Evolutionary conservation across 2,888 invertebrate species (phyloP).

Genomic region (Sabatieria punctata): DNA sequence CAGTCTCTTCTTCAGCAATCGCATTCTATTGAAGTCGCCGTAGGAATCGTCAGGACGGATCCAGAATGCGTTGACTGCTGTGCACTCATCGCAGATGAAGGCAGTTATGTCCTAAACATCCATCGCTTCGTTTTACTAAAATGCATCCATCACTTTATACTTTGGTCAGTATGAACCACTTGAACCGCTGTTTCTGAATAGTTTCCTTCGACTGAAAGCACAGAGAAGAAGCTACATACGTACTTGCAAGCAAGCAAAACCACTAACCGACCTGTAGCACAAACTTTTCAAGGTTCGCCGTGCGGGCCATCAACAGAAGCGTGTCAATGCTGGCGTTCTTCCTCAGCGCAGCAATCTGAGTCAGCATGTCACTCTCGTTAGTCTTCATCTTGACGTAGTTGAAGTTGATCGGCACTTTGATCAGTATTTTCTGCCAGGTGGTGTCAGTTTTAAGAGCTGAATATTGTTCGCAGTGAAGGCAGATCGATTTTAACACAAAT

Average conservation of each 20-base stretch:
- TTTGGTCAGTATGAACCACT: conserved; percentile 18
- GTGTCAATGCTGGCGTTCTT: conserved; percentile 13
- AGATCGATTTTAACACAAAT: too few species aligned
- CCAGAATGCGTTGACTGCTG: conserved; percentile 19
- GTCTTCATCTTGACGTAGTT: conserved; percentile 1
- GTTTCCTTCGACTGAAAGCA: conserved; percentile 7
- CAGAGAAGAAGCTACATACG: conserved; percentile 11
- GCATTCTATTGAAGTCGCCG: too few species aligned
- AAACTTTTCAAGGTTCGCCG: conserved; percentile 20
- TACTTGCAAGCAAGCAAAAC: conserved; percentile 5
- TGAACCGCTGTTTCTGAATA: conserved; percentile 5
- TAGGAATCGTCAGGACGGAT: conserved; percentile 14
- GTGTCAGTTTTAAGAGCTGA: neutral
- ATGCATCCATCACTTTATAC: too few species aligned
- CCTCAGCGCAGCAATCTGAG: conserved; percentile 12
- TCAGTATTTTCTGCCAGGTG: conserved; percentile 1
- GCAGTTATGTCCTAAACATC: conserved; percentile 17
- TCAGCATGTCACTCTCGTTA: conserved; percentile 3
- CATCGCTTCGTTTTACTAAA: neutral
- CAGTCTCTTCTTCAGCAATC: neutral
- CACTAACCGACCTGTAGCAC: conserved; percentile 13
- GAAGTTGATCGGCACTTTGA: neutral
- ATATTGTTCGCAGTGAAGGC: too few species aligned
- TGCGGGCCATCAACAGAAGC: conserved; percentile 21
- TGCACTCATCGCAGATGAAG: conserved; percentile 24